Evolutionary conservation across 2,888 invertebrate genomes (phyloP).

Genomic region (Eumerus sabulonum): DNA sequence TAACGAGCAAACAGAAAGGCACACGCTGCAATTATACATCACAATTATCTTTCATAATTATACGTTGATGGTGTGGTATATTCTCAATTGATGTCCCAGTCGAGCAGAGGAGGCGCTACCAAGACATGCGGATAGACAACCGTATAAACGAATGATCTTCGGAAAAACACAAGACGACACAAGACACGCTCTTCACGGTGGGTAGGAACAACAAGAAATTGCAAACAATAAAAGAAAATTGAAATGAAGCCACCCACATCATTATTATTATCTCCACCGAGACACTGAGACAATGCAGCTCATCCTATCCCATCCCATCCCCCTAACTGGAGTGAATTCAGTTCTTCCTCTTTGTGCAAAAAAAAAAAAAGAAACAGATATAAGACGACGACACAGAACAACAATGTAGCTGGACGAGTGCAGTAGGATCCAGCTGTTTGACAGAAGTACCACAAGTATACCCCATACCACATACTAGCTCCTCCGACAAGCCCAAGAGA

Average conservation of each 20-base stretch:
- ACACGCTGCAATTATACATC: constrained; percentile 39
- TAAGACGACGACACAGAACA: too few species aligned
- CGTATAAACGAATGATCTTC: neutral
- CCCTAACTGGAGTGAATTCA: constrained; percentile 8
- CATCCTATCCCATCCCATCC: too few species aligned
- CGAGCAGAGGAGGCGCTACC: neutral
- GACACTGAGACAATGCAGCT: too few species aligned
- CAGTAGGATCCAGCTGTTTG: constrained; percentile 31
- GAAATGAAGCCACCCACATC: constrained; percentile 61
- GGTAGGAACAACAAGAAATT: constrained; percentile 11
- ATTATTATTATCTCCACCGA: constrained; percentile 41
- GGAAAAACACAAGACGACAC: neutral
- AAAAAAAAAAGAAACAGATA: constrained; percentile 8
- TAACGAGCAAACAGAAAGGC: constrained; percentile 27
- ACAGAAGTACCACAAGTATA: too few species aligned
- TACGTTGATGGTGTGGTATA: constrained; percentile 43
- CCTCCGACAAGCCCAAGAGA: neutral
- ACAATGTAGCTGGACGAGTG: too few species aligned
- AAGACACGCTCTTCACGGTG: constrained; percentile 13
- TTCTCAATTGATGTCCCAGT: constrained; percentile 22
- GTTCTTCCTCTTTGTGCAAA: constrained; percentile 15
- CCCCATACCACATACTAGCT: too few species aligned
- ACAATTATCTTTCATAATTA: constrained; percentile 55
- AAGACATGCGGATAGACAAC: neutral
- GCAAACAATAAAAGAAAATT: constrained; percentile 21